phyloP scores from a whole-genome alignment of 2,888 invertebrate species.

The Orthosia gracilis region DNA sequence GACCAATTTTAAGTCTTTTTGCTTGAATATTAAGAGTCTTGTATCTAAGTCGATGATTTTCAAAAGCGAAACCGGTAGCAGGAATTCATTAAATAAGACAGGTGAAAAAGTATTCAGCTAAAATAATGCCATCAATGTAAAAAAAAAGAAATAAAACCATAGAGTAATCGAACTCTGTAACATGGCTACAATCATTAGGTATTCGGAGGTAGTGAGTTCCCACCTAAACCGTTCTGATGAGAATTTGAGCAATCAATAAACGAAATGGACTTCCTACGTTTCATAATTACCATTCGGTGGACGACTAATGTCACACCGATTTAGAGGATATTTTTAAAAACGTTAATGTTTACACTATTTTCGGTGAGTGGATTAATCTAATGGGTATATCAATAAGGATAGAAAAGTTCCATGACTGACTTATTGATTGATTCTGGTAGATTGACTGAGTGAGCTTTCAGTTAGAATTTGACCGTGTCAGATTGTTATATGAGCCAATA shows the following conservation, averaged over 20 bases:
- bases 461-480: no score
- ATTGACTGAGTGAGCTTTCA: neutral
- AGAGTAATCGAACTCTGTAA: neutral
- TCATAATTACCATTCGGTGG: slow-evolving; percentile 18
- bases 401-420: neutral
- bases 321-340: neutral
- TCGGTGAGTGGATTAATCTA: neutral
- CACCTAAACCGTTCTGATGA: neutral
- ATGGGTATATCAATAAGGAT: neutral
- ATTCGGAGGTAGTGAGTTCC: neutral
- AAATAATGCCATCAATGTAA: neutral
- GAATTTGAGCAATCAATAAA: slow-evolving; percentile 23
- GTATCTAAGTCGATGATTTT: no score
- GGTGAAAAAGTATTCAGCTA: no score
- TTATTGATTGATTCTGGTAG: neutral
- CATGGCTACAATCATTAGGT: neutral
- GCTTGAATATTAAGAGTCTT: no score
- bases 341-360: neutral
- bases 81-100: no score
- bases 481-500: no score
- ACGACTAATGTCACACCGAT: slow-evolving; percentile 19
- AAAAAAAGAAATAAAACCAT: neutral
- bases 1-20: no score
- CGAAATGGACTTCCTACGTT: slow-evolving; percentile 23
- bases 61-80: no score